Evolutionary conservation across 2,888 invertebrate genomes (phyloP), one percentile per base, ranked within the genome.

Genomic region (Temnothorax ravouxi): DNA sequence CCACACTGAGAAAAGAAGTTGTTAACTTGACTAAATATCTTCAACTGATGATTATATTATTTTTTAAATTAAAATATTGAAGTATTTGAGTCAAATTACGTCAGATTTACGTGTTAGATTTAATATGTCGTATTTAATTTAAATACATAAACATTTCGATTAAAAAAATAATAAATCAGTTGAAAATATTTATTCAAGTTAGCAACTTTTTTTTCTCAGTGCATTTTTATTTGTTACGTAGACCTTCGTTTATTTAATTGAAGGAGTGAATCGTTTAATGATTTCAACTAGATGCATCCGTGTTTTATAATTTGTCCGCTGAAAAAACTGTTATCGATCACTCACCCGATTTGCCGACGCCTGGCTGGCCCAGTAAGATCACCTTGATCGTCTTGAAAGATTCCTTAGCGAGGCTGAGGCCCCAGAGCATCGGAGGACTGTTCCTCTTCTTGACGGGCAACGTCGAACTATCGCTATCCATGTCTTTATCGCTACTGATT

Each of bases 291-390:
- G 0, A 44, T 8, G 21, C 41, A 41, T 66, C 15, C 21, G 3
- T 34, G 11, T 25, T 72, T 54, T 41, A 41, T 11, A 4, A 34
- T 34, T 47, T n/a, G 18, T 34, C 8, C 8, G 5, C 8, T 25
- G 18, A 69, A 56, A 25, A 41, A n/a, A 67, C 18, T 50, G 11
- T 62, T 21, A 50, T 67, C 29, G 87, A 41, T 18, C 41, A 25
- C 52, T 95, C 95, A 97, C 98, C 98, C 91, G 98, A 97, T 95
- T 98, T 98, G 15, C 98, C 98, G 75, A 98, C 97, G 66, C 97
- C 98, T 34, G 97, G 96, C 92, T 97, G 97, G 4, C 98, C 98
- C 47, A 98, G 95, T 8, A 98, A 97, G 96, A 97, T 97, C 11
- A 97, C 96, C 94, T 97, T 97, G 86, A 97, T 95, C 0, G 97